A percentile compares a stretch with the other conserved stretches of the same genome.
phyloP scores from a whole-genome alignment of 2,888 invertebrate genomes.

The Drosophila mimetica region DNA sequence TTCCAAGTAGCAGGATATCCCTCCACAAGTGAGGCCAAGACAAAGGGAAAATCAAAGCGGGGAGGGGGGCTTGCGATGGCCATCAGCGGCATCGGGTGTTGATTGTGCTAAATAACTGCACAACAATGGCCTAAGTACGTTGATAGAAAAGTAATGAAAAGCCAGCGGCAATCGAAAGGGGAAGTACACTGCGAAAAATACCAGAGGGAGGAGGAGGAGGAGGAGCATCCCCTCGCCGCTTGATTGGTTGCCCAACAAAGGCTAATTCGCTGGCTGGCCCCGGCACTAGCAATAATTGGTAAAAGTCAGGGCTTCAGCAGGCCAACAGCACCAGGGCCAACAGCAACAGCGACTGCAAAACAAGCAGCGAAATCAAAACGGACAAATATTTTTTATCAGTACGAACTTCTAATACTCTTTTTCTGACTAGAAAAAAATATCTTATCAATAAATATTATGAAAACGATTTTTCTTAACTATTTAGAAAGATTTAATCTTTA shows the following conservation, averaged over 20 bases:
- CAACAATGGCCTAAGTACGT: slow-evolving; percentile 79
- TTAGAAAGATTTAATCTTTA: too few relatives aligned
- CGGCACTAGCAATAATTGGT: slow-evolving; percentile 74
- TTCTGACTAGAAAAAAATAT: too few relatives aligned
- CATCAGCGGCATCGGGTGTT: slow-evolving; percentile 74
- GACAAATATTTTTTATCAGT: not conserved
- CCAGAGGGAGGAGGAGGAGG: slow-evolving; percentile 21
- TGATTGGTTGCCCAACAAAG: slow-evolving; percentile 77
- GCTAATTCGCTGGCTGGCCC: slow-evolving; percentile 67
- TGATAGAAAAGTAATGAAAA: slow-evolving; percentile 79
- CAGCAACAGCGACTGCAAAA: slow-evolving; percentile 17
- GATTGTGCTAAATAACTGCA: slow-evolving; percentile 78
- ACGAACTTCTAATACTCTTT: not conserved
- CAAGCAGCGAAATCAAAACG: slow-evolving; percentile 21
- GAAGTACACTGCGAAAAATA: not conserved
- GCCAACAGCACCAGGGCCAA: slow-evolving; percentile 22
- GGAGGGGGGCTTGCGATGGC: too few relatives aligned
- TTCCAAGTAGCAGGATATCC: slow-evolving; percentile 28
- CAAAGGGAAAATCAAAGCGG: slow-evolving; percentile 6
- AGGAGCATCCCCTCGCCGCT: slow-evolving; percentile 32
- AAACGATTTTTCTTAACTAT: too few relatives aligned
- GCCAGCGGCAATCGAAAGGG: slow-evolving; percentile 33
- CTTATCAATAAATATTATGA: too few relatives aligned
- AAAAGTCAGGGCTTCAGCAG: slow-evolving; percentile 61
- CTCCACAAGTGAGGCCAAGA: not conserved